Base-by-base conservation (phyloP, 53 echinoderm and acorn worm species). In the Echinarachnius parma region DNA sequence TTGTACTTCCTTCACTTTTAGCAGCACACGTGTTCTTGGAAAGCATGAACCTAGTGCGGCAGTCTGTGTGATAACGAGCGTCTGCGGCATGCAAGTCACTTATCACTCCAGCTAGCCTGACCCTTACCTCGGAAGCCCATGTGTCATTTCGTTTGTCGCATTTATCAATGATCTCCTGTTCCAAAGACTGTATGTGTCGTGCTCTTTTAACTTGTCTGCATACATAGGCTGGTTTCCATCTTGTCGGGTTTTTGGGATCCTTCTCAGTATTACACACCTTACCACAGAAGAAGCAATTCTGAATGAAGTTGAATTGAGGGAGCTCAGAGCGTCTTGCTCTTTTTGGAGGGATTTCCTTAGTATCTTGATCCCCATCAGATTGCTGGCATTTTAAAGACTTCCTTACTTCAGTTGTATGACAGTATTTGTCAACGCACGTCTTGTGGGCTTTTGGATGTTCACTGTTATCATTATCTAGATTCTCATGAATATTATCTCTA, bases 21-120 rank as follows among this genome's bases (percentile, higher is more conserved):
- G 36, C 42, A 59, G 39, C 0, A 21, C 3, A 0, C 25, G 53
- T 53, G 20, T 10, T 14, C 4, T 20, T 58, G 9, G 0, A 11
- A 4, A 49, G 39, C 14, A 11, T 59, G 44, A 75, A 75, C 28
- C 15, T 58, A 11, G 10, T 5, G 23, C 79, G 79, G 34, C 83
- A 82, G 42, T 77, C 76, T 45, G 57, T 58, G 59, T 82, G 83
- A 44, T 82, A 82, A 3, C 83, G 64, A 9, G 77, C 77, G 62
- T 81, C 82, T 11, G 75, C 82, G 34, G 82, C 75, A 81, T 75
- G 82, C 37, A 75, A 42, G 56, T 81, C 81, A 58, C 82, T 81
- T n/a, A 75, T 21, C 53, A 66, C 83, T 11, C 66, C 77, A 39
- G 19, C 58, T 37, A 82, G 18, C 60, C 62, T 62, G 28, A 76